These are phyloP conservation scores for Branchellion lobata DNA, from an alignment of 2,888 invertebrate species.

Conservation along the genomic window DNA sequence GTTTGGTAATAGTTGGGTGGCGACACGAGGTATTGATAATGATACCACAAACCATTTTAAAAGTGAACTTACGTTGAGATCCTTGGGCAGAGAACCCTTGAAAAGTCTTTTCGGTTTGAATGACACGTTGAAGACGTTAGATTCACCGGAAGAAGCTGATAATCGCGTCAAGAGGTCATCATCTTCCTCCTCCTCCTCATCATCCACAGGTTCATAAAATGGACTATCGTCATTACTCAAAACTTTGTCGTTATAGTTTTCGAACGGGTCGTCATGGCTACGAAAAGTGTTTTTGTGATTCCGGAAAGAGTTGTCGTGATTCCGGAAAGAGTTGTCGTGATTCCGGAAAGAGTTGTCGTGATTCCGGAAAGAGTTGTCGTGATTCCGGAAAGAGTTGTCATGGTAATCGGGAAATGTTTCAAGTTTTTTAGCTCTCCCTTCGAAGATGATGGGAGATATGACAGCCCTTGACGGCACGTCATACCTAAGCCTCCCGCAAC, in stretches of 20 bases:
- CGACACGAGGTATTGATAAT: conserved; percentile 17
- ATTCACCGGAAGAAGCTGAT: too few species aligned
- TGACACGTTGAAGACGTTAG: conserved; percentile 40
- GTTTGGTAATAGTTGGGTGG: background rate
- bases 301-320: background rate
- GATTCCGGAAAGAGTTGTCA: background rate
- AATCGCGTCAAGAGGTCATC: conserved; percentile 1
- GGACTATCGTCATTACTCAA: too few species aligned
- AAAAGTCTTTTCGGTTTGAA: conserved; percentile 36
- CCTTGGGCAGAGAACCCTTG: conserved; percentile 36
- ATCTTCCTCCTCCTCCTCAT: background rate
- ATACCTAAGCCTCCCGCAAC: conserved; percentile 26
- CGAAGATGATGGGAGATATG: conserved; percentile 37
- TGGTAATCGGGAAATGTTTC: conserved; percentile 2
- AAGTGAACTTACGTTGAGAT: background rate
- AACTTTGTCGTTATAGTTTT: too few species aligned
- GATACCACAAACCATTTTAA: too few species aligned
- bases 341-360: background rate
- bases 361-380: background rate
- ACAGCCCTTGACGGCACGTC: conserved; percentile 41
- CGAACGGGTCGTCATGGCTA: too few species aligned
- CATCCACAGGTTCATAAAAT: background rate
- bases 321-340: background rate
- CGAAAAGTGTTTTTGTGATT: background rate
- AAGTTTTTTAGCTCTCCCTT: conserved; percentile 32